phyloP scores from a whole-genome alignment of 2,888 invertebrate genomes.

The Drosophila nr. perissopoda region DNA sequence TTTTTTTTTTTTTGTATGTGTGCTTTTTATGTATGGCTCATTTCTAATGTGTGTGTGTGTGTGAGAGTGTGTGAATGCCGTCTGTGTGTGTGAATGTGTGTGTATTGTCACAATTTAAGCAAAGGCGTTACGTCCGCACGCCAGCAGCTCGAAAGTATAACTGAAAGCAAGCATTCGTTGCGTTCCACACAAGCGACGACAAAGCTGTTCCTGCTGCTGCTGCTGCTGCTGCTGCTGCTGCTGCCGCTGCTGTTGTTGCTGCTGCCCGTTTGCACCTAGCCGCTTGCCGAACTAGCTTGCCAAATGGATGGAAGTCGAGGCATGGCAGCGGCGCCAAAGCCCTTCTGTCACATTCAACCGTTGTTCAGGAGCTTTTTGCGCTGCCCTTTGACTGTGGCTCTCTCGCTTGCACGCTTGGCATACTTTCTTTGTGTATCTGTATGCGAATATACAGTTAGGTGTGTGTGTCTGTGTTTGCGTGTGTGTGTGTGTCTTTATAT shows the following conservation, averaged over 20 bases:
- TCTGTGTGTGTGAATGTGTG: background rate
- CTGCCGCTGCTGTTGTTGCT: slow-evolving; percentile 11
- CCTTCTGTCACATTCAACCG: slow-evolving; percentile 32
- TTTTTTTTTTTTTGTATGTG: background rate
- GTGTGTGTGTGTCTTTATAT: slow-evolving; percentile 3
- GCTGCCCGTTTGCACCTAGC: slow-evolving; percentile 30
- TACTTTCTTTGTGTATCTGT: slow-evolving; percentile 15
- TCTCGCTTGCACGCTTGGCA: slow-evolving; percentile 52
- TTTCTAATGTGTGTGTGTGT: background rate
- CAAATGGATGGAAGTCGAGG: slow-evolving; percentile 2
- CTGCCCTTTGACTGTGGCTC: slow-evolving; percentile 48
- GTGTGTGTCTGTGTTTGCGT: background rate
- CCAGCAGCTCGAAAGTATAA: slow-evolving; percentile 74
- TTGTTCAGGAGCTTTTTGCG: slow-evolving; percentile 65
- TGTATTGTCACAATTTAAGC: slow-evolving; percentile 18
- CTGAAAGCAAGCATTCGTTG: slow-evolving; percentile 62
- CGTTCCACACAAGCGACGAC: slow-evolving; percentile 44
- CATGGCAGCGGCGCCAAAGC: slow-evolving; percentile 17
- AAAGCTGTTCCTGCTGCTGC: slow-evolving; percentile 50
- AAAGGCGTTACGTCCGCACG: slow-evolving; percentile 55
- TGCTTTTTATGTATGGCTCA: background rate
- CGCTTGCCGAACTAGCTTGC: slow-evolving; percentile 12
- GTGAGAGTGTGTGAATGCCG: background rate
- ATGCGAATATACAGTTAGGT: background rate
- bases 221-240: slow-evolving; percentile 21